phyloP scores from a whole-genome alignment of 2,113 vertebrate species.

The Pitta sordida region DNA sequence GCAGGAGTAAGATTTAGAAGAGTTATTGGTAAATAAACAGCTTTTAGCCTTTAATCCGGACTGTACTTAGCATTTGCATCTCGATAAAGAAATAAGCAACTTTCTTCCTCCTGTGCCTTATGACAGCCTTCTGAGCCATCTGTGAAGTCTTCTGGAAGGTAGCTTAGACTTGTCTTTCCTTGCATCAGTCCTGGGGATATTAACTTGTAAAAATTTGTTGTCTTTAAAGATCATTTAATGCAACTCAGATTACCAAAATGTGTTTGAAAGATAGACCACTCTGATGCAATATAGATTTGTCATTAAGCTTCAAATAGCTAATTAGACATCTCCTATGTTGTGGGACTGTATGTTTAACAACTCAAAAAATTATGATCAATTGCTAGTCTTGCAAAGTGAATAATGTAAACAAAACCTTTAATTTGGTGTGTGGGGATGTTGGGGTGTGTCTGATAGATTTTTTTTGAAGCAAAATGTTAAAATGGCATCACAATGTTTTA shows the following conservation, averaged over 20 bases:
- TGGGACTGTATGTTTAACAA: not conserved
- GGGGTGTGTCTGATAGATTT: not conserved
- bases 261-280: not conserved
- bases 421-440: accelerated
- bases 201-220: not conserved
- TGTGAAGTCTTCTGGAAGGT: constrained; percentile 30
- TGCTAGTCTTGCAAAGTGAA: not conserved
- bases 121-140: constrained; percentile 26
- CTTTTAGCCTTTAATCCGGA: not conserved
- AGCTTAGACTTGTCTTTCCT: not conserved
- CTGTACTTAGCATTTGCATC: not conserved
- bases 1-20: not conserved
- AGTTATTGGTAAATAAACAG: not conserved
- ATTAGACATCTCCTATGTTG: not conserved
- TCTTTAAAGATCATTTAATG: constrained; percentile 10
- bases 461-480: not conserved
- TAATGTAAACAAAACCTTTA: not conserved
- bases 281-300: not conserved
- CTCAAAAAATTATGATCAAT: not conserved
- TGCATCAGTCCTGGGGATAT: not conserved
- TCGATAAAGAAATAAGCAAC: not conserved
- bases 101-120: not conserved
- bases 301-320: not conserved
- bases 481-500: not conserved
- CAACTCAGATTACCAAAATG: not conserved